Conservation (phyloP, 2,888 invertebrate genomes). For the Drosophila mercatorum region DNA sequence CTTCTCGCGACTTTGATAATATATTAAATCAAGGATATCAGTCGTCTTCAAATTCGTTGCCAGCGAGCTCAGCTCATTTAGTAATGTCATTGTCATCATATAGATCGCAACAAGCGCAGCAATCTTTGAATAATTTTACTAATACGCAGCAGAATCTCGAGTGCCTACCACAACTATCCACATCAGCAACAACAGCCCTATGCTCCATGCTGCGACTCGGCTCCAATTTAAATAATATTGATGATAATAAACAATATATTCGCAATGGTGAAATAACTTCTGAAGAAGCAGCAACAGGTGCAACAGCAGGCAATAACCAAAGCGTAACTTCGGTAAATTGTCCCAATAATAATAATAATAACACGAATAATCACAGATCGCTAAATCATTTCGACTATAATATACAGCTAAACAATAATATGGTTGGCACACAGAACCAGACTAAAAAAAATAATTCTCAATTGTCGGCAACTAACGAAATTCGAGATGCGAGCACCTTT, state of each 20-base stretch:
- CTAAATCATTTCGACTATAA: conserved; percentile 5
- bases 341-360: neutral
- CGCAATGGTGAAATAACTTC: neutral
- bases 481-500: conserved; percentile 37
- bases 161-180: neutral
- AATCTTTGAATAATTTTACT: conserved; percentile 10
- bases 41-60: neutral
- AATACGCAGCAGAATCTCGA: neutral
- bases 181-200: neutral
- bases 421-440: conserved; percentile 72
- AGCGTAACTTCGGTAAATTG: neutral
- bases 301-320: neutral
- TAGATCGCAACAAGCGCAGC: conserved; percentile 21
- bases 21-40: neutral
- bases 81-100: conserved; percentile 44
- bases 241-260: neutral
- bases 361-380: conserved; percentile 10
- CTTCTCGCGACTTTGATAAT: neutral
- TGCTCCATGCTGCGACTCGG: conserved; percentile 18
- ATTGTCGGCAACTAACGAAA: conserved; percentile 23
- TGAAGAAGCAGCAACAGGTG: neutral
- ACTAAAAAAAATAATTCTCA: conserved; percentile 35
- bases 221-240: neutral
- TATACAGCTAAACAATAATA: conserved; percentile 50
- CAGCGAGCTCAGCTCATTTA: conserved; percentile 14